Base-by-base conservation (phyloP, 2,888 invertebrate species). In the Lottia scabra region DNA sequence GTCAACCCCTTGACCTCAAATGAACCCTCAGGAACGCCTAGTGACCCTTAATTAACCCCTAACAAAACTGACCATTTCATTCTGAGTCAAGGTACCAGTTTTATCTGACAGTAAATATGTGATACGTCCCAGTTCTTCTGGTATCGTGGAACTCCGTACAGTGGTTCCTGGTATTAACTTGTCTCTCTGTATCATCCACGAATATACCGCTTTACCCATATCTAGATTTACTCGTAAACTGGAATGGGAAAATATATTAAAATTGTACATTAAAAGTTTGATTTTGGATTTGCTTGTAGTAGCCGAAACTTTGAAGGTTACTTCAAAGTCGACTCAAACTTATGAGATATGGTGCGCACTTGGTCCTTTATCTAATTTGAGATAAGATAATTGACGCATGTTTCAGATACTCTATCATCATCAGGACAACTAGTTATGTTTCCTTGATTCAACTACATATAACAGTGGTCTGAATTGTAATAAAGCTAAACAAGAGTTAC, bases 171-270 rank as follows among this genome's bases (percentile, higher is more conserved):
- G 93, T 80, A 99, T 98, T 82, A 95, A 93, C 70, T 95, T 93
- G 91, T 99, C 99, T 72, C 95, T 92, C 85, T 97, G 96, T 84
- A 99, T 98, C 81, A 95, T 94, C 95, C 96, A 99, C 0, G 99
- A 96, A 90, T 99, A 99, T 88, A 95, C 97, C 0, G 95, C 95
- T 91, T 99, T 99, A 1, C 98, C 99, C 96, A 99, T 96, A 87
- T 99, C 99, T 81, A 99, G 92, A 91, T 99, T 99, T 0, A 99
- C 99, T 77, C 99, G 92, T 85, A 99, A 93, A 91, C 98, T 98
- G 89, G 68, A 71, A 74, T 44, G 44, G n/a, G 67, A 70, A 44
- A 48, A n/a, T 23, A 26, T 23, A 65, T 16, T 8, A 65, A 30
- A 69, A 65, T 43, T n/a, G 30, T 68, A 56, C 64, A 68, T 15